Evolutionary conservation across 2,797 vertebrate genomes (phyloP).

Genomic region (Taenioides sp.): DNA sequence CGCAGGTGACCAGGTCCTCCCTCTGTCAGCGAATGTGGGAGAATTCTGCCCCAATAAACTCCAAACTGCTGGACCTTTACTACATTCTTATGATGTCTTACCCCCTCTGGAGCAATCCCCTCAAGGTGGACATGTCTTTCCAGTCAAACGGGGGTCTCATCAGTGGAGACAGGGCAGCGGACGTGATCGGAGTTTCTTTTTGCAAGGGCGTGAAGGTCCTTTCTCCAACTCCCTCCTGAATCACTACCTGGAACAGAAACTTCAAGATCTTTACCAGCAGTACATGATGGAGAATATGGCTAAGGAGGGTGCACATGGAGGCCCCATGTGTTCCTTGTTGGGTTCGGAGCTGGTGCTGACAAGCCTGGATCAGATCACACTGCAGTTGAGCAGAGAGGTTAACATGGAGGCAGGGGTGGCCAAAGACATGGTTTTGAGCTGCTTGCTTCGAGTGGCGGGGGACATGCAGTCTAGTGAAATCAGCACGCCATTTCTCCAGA

Average conservation of each 20-base stretch:
- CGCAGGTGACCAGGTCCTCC: conserved; percentile 91
- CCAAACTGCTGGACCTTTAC: conserved; percentile 79
- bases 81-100: conserved; percentile 90
- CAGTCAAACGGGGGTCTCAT: conserved; percentile 74
- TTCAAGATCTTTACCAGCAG: conserved; percentile 91
- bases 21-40: conserved; percentile 79
- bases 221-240: conserved; percentile 92
- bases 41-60: conserved; percentile 74
- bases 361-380: conserved; percentile 91
- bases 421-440: conserved; percentile 93
- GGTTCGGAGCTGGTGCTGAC: conserved; percentile 89
- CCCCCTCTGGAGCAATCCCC: conserved; percentile 78
- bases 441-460: conserved; percentile 85
- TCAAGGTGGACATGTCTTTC: conserved; percentile 49
- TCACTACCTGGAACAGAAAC: conserved; percentile 91
- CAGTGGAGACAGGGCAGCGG: conserved; percentile 82
- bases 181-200: conserved; percentile 81
- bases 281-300: conserved; percentile 88
- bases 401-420: conserved; percentile 88
- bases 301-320: conserved; percentile 53
- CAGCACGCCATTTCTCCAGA: conserved; percentile 92
- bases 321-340: conserved; percentile 82
- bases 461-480: conserved; percentile 88
- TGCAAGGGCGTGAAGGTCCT: conserved; percentile 85
- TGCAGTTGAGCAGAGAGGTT: conserved; percentile 88